Percentiles rank a stretch among this genome's conserved stretches.
These are phyloP conservation scores for Dicrostonyx torquatus DNA, from an alignment of 2,797 vertebrate genomes.

Conservation along the genomic window DNA sequence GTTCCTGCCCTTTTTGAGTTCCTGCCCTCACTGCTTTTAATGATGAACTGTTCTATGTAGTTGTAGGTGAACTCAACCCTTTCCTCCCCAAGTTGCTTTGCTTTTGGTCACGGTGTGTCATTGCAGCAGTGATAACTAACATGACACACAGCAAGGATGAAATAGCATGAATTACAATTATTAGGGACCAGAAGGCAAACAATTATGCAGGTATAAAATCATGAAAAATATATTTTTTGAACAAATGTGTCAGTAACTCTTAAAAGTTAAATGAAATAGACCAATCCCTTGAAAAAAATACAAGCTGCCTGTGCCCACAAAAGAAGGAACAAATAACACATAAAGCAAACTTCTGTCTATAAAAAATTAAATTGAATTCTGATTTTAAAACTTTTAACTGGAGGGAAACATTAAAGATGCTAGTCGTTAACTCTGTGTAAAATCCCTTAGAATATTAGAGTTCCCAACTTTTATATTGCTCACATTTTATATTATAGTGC, in stretches of 20 bases:
- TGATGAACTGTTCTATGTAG: background rate
- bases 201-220: background rate
- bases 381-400: conserved; percentile 8
- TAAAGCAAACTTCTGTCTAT: background rate
- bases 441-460: background rate
- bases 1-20: background rate
- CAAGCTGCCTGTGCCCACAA: background rate
- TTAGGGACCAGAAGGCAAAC: background rate
- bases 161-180: background rate
- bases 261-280: conserved; percentile 27
- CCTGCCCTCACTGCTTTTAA: background rate
- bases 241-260: background rate
- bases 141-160: background rate
- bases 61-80: background rate
- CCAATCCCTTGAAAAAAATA: background rate
- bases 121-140: background rate
- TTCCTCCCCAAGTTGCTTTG: background rate
- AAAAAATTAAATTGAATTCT: background rate
- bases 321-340: background rate
- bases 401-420: conserved; percentile 8
- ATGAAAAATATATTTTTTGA: conserved; percentile 25
- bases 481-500: background rate
- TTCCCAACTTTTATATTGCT: background rate
- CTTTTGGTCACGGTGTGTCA: background rate
- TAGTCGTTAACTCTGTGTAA: background rate